These are phyloP conservation scores for Calosoma granatense DNA, from an alignment of 1,140 invertebrate genomes.

Conservation along the genomic window DNA sequence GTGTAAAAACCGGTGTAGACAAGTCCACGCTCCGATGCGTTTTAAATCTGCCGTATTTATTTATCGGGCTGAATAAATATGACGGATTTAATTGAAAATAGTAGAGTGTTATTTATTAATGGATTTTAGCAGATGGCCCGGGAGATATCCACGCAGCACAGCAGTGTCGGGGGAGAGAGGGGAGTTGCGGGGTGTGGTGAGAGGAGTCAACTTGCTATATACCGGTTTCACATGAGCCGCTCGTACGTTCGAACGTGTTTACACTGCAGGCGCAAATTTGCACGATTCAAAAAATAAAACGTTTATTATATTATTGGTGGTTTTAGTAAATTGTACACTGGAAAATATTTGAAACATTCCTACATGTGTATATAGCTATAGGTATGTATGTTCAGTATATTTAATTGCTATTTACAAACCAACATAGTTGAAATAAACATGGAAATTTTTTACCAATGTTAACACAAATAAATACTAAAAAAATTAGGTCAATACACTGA, in stretches of 20 bases:
- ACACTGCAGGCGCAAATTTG: neutral
- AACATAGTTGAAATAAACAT: no score
- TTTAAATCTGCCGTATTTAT: constrained; percentile 8
- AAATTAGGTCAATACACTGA: no score
- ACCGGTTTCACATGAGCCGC: neutral
- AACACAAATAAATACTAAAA: no score
- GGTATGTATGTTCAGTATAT: no score
- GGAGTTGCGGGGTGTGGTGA: no score
- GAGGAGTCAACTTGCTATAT: no score
- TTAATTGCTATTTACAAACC: no score
- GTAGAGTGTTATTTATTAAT: neutral
- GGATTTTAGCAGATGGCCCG: neutral
- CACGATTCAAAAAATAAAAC: neutral
- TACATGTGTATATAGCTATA: no score
- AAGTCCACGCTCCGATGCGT: neutral
- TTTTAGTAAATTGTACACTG: no score
- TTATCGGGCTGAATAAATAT: constrained; percentile 7
- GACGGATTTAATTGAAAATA: constrained; percentile 6
- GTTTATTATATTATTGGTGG: neutral
- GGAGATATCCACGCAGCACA: neutral
- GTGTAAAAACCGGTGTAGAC: neutral
- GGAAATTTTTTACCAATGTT: no score
- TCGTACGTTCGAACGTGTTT: neutral
- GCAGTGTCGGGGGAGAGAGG: no score
- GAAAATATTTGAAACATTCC: no score